phyloP scores from a whole-genome alignment of 2,888 invertebrate genomes.

The Micoletzkya japonica region DNA sequence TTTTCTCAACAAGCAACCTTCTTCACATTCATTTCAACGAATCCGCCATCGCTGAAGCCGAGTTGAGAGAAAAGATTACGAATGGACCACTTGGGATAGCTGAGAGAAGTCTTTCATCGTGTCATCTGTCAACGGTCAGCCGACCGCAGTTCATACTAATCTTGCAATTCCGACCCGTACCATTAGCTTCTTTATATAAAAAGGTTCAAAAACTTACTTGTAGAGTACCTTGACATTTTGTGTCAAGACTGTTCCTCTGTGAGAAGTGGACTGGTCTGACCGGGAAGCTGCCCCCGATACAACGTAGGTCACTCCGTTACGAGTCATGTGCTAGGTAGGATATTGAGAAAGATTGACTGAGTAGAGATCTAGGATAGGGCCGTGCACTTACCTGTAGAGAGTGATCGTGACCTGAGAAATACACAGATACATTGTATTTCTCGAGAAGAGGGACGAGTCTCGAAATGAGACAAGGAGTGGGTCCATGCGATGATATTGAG shows the following conservation, averaged over 20 bases:
- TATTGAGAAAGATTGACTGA: not conserved
- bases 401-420: slow-evolving; percentile 69
- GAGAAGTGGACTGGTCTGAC: slow-evolving; percentile 62
- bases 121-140: not conserved
- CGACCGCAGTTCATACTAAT: not conserved
- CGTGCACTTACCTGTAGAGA: slow-evolving; percentile 64
- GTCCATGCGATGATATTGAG: slow-evolving; percentile 68
- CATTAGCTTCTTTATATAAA: too few species aligned
- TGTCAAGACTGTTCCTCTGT: slow-evolving; percentile 61
- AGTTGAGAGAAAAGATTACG: slow-evolving; percentile 16
- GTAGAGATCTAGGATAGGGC: not conserved
- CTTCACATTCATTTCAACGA: slow-evolving; percentile 1
- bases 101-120: not conserved
- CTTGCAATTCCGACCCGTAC: too few species aligned
- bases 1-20: not conserved
- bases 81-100: slow-evolving; percentile 10
- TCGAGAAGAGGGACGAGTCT: slow-evolving; percentile 65
- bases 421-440: slow-evolving; percentile 66
- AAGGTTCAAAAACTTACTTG: too few species aligned
- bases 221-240: slow-evolving; percentile 56
- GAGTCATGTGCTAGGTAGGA: slow-evolving; percentile 2
- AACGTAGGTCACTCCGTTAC: slow-evolving; percentile 56
- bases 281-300: slow-evolving; percentile 67
- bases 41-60: slow-evolving; percentile 20
- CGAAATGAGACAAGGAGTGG: slow-evolving; percentile 66